Conservation (phyloP, 2,888 invertebrate genomes). For the Ferrisia virgata region DNA sequence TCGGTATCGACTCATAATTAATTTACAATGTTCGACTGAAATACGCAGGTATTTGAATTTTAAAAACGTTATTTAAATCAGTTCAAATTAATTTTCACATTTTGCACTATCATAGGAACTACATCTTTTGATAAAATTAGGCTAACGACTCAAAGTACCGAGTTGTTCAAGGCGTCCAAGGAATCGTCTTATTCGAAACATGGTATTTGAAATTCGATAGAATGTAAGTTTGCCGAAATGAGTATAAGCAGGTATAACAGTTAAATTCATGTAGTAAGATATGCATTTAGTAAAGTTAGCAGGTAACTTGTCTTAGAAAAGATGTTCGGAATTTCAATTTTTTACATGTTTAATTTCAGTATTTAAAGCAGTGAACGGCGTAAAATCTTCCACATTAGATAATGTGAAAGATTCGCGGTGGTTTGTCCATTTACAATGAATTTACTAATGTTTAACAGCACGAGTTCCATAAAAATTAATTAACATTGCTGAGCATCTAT, state of each 20-base stretch:
- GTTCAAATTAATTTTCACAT: slow-evolving; percentile 11
- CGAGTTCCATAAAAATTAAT: neutral
- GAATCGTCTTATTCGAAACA: neutral
- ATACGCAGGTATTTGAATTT: slow-evolving; percentile 4
- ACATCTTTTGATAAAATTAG: neutral
- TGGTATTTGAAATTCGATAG: too few species aligned
- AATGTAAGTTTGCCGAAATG: too few species aligned
- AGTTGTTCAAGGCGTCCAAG: too few species aligned
- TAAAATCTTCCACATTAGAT: neutral
- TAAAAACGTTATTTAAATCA: slow-evolving; percentile 18
- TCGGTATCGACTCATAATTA: slow-evolving; percentile 6
- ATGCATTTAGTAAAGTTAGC: neutral
- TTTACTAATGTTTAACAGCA: neutral
- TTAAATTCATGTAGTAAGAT: neutral
- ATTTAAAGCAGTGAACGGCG: neutral
- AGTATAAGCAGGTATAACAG: too few species aligned
- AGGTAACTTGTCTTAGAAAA: neutral
- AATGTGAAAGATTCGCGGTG: neutral
- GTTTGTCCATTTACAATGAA: neutral
- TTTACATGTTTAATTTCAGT: neutral
- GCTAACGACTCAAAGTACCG: neutral
- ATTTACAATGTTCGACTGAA: slow-evolving; percentile 12
- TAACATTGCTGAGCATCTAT: neutral
- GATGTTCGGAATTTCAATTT: neutral
- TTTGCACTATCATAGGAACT: neutral